phyloP scores from a whole-genome alignment of 2,888 invertebrate genomes.

The Busseola fusca region DNA sequence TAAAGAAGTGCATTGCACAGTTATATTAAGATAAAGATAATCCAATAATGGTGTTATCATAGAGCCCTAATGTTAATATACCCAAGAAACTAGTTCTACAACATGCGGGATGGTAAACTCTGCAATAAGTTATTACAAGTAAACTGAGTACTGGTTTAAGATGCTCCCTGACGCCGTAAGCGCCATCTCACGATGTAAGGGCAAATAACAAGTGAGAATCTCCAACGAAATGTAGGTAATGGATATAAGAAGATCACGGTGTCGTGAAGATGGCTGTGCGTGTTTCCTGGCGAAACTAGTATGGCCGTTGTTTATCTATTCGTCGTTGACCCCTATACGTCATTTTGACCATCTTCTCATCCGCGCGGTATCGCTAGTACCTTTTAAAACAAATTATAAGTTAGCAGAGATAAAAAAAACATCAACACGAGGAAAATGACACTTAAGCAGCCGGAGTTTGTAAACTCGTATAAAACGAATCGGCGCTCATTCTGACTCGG shows the following conservation, averaged over 20 bases:
- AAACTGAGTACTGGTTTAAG: slow-evolving; percentile 28
- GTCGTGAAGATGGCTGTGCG: slow-evolving; percentile 42
- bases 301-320: slow-evolving; percentile 63
- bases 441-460: slow-evolving; percentile 42
- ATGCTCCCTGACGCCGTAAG: slow-evolving; percentile 5
- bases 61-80: background rate
- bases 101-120: slow-evolving; percentile 22
- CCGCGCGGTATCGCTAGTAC: slow-evolving; percentile 46
- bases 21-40: background rate
- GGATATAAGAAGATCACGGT: slow-evolving; percentile 24
- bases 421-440: slow-evolving; percentile 60
- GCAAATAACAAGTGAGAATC: slow-evolving; percentile 7
- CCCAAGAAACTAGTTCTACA: slow-evolving; percentile 32
- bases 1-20: background rate
- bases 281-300: slow-evolving; percentile 69
- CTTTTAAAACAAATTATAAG: slow-evolving; percentile 43
- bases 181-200: background rate
- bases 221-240: slow-evolving; percentile 36
- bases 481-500: slow-evolving; percentile 43
- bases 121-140: slow-evolving; percentile 22
- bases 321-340: slow-evolving; percentile 57
- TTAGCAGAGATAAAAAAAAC: slow-evolving; percentile 55
- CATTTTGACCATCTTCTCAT: slow-evolving; percentile 55
- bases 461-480: slow-evolving; percentile 53
- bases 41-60: background rate